phyloP scores from a whole-genome alignment of 2,888 invertebrate species.

The Pheosia gnoma region DNA sequence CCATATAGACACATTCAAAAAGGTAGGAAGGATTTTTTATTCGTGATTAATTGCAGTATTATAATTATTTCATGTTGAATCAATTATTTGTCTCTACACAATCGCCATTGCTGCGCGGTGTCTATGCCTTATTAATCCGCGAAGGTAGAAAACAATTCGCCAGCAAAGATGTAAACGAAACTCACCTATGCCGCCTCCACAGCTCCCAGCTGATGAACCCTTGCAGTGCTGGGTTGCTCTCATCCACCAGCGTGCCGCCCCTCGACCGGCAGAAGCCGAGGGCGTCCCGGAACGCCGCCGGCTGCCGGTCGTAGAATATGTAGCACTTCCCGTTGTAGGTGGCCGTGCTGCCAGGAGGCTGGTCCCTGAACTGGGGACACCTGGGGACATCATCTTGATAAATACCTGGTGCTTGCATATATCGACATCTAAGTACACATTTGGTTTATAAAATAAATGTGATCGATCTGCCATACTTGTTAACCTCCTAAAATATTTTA shows the following conservation, averaged over 20 bases:
- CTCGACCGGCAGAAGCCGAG: constrained; percentile 91
- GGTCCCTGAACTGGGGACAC: constrained; percentile 96
- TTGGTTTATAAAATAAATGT: no score
- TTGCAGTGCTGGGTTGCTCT: constrained; percentile 96
- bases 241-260: constrained; percentile 94
- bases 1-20: no score
- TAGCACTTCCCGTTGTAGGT: constrained; percentile 98
- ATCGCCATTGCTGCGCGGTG: no score
- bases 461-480: no score
- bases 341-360: constrained; percentile 95
- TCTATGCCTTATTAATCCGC: no score
- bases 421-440: no score
- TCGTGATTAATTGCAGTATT: no score
- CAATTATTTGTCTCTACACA: no score
- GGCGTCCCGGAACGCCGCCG: constrained; percentile 91
- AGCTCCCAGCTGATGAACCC: constrained; percentile 98
- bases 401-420: no score
- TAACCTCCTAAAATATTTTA: no score
- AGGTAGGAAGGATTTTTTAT: no score
- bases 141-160: constrained; percentile 22
- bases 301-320: constrained; percentile 95
- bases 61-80: no score
- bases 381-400: background rate
- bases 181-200: constrained; percentile 93
- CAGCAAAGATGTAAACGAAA: constrained; percentile 22